These are phyloP conservation scores for Eustalomyia histrio DNA, from an alignment of 2,888 invertebrate genomes.

Conservation along the genomic window DNA sequence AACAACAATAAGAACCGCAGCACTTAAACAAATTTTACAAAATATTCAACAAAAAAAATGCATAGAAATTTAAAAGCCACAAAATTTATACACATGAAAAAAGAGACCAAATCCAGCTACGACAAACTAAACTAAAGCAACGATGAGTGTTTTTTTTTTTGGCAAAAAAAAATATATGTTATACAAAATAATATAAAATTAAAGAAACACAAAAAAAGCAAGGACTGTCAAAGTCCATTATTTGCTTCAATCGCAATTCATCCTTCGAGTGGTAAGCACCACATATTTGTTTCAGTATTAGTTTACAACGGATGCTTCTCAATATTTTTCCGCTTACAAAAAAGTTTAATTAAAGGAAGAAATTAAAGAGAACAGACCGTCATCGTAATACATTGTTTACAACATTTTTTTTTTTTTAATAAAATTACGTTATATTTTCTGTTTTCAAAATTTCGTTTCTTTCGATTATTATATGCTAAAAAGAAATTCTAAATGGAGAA, in stretches of 20 bases:
- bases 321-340: constrained; percentile 27
- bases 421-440: constrained; percentile 12
- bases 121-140: constrained; percentile 31
- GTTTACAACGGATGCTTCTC: constrained; percentile 30
- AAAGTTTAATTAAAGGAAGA: constrained; percentile 33
- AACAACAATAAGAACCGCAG: constrained; percentile 40
- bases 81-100: background rate
- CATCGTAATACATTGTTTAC: constrained; percentile 30
- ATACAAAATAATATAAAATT: constrained; percentile 21
- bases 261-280: constrained; percentile 71
- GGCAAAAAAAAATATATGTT: constrained; percentile 38
- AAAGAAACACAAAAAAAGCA: constrained; percentile 42
- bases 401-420: constrained; percentile 11
- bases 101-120: background rate
- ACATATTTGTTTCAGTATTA: constrained; percentile 43
- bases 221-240: constrained; percentile 76
- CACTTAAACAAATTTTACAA: constrained; percentile 44
- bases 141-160: constrained; percentile 23
- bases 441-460: constrained; percentile 1
- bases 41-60: constrained; percentile 19
- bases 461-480: constrained; percentile 24
- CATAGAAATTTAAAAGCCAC: constrained; percentile 35
- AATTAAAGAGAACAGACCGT: constrained; percentile 17
- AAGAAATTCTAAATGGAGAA: constrained; percentile 13
- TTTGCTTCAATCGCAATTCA: constrained; percentile 76